These are phyloP conservation scores for Bergia sp. DNA, from an alignment of 92 coral and sea anemone genomes.

Conservation along the genomic window DNA sequence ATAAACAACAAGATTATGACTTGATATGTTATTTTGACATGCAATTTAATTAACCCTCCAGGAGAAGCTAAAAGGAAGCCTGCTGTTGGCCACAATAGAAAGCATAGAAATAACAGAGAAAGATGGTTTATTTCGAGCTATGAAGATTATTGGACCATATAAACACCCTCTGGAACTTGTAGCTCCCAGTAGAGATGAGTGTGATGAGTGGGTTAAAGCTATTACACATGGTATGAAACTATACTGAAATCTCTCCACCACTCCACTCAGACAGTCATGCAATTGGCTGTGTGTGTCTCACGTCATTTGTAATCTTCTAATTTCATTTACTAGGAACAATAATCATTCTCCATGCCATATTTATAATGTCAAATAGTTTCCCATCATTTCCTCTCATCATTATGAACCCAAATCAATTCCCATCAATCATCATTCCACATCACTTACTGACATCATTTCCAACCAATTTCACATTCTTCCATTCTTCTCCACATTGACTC, in stretches of 20 bases:
- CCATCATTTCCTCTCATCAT: too few species aligned
- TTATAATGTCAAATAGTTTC: too few species aligned
- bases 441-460: too few species aligned
- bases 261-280: too few species aligned
- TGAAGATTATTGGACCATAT: conserved; percentile 69
- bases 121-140: conserved; percentile 56
- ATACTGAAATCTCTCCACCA: neutral
- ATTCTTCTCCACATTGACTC: too few species aligned
- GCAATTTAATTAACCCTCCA: neutral
- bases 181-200: conserved; percentile 71
- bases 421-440: too few species aligned
- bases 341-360: too few species aligned
- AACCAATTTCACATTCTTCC: too few species aligned
- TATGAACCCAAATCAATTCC: too few species aligned
- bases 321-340: too few species aligned
- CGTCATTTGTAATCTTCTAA: too few species aligned
- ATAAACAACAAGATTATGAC: too few species aligned
- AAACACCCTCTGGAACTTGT: conserved; percentile 74
- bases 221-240: conserved; percentile 66
- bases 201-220: conserved; percentile 76
- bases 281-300: neutral
- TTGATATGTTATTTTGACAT: neutral
- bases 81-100: conserved; percentile 79
- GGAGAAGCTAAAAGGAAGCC: conserved; percentile 85
- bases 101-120: conserved; percentile 48